These are phyloP conservation scores for Eptesicus fuscus DNA, from an alignment of 2,113 vertebrate genomes.

Conservation along the genomic window DNA sequence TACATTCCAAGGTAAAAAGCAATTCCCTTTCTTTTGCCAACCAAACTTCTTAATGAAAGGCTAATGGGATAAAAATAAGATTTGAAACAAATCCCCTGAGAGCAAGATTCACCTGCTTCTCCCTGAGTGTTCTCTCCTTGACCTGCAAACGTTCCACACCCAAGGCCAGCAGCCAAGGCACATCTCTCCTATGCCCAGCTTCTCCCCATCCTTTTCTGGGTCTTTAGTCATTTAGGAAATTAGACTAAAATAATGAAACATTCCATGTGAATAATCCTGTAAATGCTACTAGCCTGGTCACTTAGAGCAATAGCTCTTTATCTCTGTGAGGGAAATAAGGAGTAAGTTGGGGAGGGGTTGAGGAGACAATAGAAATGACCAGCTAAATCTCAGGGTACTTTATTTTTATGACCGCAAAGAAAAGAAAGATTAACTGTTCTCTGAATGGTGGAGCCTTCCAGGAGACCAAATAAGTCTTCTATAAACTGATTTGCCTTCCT, in stretches of 20 bases:
- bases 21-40: neutral
- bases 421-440: conserved; percentile 76
- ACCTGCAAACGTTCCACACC: neutral
- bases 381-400: neutral
- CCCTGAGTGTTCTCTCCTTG: neutral
- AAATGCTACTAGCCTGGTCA: conserved; percentile 53
- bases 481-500: conserved; percentile 85
- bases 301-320: conserved; percentile 69
- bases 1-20: neutral
- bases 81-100: neutral
- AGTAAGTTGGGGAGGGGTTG: neutral
- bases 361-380: conserved; percentile 66
- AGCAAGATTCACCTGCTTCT: conserved; percentile 24
- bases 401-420: conserved; percentile 64
- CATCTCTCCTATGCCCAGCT: neutral
- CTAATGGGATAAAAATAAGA: conserved; percentile 4
- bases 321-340: conserved; percentile 22
- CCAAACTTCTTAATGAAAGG: conserved; percentile 31
- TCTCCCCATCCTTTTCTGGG: neutral
- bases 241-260: conserved; percentile 67
- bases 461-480: conserved; percentile 83
- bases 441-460: conserved; percentile 76
- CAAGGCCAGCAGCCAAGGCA: neutral
- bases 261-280: conserved; percentile 37
- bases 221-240: conserved; percentile 54